These are phyloP conservation scores for Eubucco bourcierii DNA, from an alignment of 2,113 vertebrate genomes.

Conservation along the genomic window DNA sequence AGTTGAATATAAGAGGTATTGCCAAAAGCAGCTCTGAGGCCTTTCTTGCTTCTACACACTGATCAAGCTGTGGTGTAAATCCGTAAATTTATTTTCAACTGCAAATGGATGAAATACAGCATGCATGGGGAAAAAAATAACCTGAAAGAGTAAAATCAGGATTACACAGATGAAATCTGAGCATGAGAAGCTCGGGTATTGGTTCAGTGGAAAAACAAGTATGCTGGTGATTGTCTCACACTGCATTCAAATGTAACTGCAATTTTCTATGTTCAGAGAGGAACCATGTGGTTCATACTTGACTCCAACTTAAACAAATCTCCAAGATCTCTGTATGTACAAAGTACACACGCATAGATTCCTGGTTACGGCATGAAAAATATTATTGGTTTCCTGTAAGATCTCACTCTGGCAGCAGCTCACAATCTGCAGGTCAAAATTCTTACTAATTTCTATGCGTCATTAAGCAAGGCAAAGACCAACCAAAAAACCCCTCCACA, in stretches of 20 bases:
- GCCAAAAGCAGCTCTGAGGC: not conserved
- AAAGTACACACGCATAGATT: not conserved
- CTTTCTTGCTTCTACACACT: not conserved
- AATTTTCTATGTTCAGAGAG: not conserved
- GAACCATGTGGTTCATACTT: not conserved
- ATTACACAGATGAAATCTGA: not conserved
- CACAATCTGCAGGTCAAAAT: not conserved
- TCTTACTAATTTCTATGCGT: not conserved
- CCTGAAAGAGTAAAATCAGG: not conserved
- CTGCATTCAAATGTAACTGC: not conserved
- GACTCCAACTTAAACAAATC: not conserved
- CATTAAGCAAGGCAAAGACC: not conserved
- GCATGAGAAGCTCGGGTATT: not conserved
- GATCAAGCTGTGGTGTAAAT: not conserved
- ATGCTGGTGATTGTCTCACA: not conserved
- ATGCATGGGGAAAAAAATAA: not conserved
- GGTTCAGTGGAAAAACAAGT: not conserved
- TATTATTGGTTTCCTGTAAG: not conserved
- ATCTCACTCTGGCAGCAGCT: not conserved
- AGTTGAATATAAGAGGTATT: not conserved
- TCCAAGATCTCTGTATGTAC: not conserved
- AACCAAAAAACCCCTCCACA: not conserved
- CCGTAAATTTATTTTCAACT: not conserved
- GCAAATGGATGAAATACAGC: not conserved
- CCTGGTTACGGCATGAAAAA: not conserved